phyloP scores from a whole-genome alignment of 2,888 invertebrate species.

The Lampropteryx suffumata region DNA sequence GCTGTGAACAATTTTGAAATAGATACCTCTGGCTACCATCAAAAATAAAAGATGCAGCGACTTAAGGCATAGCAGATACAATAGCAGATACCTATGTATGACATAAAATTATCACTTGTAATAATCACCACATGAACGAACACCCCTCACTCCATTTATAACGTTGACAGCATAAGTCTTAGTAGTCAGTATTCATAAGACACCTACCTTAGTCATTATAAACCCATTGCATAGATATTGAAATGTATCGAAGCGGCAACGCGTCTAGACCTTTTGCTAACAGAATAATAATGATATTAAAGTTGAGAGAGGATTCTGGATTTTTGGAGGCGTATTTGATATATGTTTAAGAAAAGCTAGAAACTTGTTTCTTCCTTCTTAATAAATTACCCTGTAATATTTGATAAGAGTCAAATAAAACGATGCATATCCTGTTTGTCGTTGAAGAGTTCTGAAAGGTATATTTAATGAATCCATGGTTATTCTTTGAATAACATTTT shows the following conservation, averaged over 20 bases:
- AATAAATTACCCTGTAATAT: too few species aligned
- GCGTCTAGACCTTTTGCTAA: constrained; percentile 43
- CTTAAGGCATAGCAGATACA: too few species aligned
- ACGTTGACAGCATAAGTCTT: constrained; percentile 76
- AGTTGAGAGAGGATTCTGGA: constrained; percentile 19
- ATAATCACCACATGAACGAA: constrained; percentile 52
- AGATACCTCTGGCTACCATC: too few species aligned
- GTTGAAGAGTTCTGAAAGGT: too few species aligned
- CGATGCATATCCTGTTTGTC: too few species aligned
- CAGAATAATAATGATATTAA: constrained; percentile 42
- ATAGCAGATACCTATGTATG: background rate
- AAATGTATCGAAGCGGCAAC: constrained; percentile 43
- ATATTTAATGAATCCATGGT: too few species aligned
- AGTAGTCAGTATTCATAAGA: constrained; percentile 74
- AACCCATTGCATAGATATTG: constrained; percentile 49
- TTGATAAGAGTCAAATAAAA: too few species aligned
- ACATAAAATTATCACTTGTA: constrained; percentile 24
- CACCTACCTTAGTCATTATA: constrained; percentile 65
- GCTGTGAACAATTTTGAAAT: too few species aligned
- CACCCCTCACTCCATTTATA: constrained; percentile 59
- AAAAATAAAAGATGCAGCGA: too few species aligned
- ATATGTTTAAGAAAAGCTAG: too few species aligned
- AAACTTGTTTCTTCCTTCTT: too few species aligned
- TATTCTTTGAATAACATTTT: constrained; percentile 1
- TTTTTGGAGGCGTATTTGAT: too few species aligned